A percentile compares a stretch with the other conserved stretches of the same genome.
Conservation (phyloP, 2,113 vertebrate genomes). For the Actenoides hombroni region DNA sequence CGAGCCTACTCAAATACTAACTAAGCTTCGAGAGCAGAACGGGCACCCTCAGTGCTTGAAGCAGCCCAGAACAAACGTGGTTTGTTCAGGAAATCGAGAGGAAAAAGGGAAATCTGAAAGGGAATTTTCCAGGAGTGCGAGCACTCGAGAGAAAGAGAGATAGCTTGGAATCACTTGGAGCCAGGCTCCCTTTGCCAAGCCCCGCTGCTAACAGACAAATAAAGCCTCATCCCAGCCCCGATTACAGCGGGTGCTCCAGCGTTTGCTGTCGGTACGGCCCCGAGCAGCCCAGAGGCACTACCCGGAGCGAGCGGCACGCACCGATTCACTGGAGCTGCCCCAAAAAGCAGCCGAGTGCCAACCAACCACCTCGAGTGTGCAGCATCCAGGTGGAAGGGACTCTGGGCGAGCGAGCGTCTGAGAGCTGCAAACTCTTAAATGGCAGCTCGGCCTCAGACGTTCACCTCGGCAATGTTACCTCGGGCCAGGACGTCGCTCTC, state of each 20-base stretch:
- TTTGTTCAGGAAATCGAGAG: not conserved
- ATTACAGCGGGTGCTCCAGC: not conserved
- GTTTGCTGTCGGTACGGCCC: not conserved
- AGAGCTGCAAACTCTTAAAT: not conserved
- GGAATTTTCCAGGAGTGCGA: rapidly evolving
- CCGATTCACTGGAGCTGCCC: not conserved
- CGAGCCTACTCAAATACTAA: not conserved
- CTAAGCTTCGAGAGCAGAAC: not conserved
- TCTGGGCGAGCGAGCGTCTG: not conserved
- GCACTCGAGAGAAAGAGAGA: not conserved
- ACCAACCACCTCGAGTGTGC: not conserved
- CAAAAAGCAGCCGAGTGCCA: not conserved
- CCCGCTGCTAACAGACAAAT: not conserved
- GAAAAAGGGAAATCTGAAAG: not conserved
- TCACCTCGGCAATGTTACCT: not conserved
- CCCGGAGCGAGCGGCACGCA: rapidly evolving
- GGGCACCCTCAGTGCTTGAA: not conserved
- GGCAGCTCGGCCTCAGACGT: not conserved
- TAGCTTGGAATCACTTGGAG: not conserved
- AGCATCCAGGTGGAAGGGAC: not conserved
- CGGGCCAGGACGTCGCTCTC: not conserved
- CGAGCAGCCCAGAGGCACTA: not conserved
- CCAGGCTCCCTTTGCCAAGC: not conserved
- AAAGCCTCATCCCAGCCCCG: not conserved
- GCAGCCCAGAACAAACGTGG: not conserved